Evolutionary conservation across 2,888 invertebrate species (phyloP), one percentile per base, ranked within the genome.

Genomic region (Ophion costatus): DNA sequence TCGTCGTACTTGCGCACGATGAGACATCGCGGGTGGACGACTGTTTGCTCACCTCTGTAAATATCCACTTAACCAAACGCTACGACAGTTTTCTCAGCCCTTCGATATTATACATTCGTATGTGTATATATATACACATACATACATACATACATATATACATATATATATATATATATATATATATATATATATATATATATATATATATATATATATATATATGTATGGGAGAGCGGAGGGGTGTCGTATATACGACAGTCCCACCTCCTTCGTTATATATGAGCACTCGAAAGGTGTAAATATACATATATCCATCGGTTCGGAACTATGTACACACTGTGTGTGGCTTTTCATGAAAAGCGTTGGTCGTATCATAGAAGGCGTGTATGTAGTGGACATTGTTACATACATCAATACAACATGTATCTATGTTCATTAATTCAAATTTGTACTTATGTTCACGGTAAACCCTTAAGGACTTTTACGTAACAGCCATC

Each of bases 21-120:
- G 81, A 74, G 82, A 82, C 74, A 57, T 74, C 75, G 59, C 51
- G 17, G 42, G 20, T 70, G 74, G 71, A 66, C 76, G 84, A 86
- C 86, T 83, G 90, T 91, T 91, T 91, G 90, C 89, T 89, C 88
- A 90, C 87, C 89, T 90, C 90, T 89, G 90, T 88, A 91, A 91
- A 91, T 91, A 91, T 90, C 89, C 88, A 88, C 88, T 88, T 88
- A 87, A 86, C 87, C 87, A 88, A 87, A 80, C 83, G 71, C 56
- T 63, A 61, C 76, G 67, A 69, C 22, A 73, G 69, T 69, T 73
- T 74, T 70, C 66, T 77, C 70, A 4, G 56, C 51, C 64, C 61
- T 66, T 56, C 33, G 45, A 29, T 63, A 17, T 29, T 24, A 24
- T 17, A 24, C 9, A 63, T 29, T 29, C 4, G 9, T 20, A 11